A percentile compares a stretch with the other conserved stretches of the same genome.
These are phyloP conservation scores for Muscidifurax raptorellus DNA, from an alignment of 1,140 invertebrate species.

Conservation along the genomic window DNA sequence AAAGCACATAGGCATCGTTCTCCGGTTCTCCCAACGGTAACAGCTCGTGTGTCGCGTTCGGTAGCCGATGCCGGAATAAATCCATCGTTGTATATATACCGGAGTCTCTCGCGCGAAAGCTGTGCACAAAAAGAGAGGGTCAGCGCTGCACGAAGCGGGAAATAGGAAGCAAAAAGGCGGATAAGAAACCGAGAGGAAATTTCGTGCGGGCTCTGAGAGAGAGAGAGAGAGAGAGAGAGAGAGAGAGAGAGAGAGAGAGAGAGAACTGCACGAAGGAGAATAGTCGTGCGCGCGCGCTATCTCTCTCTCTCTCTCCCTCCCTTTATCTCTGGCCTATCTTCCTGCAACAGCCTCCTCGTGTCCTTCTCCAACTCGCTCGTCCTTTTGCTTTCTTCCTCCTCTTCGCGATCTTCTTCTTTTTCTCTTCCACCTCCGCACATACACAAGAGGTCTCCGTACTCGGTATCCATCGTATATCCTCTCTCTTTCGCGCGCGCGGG, in stretches of 20 bases:
- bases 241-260: constrained; percentile 11
- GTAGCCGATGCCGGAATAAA: background rate
- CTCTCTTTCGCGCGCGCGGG: constrained; percentile 45
- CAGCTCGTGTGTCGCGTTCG: background rate
- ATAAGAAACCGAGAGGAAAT: constrained; percentile 28
- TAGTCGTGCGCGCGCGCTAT: constrained; percentile 27
- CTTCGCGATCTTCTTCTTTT: constrained; percentile 40
- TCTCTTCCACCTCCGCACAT: constrained; percentile 20
- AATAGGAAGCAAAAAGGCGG: background rate
- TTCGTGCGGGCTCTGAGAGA: constrained; percentile 24
- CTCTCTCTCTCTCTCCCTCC: constrained; percentile 7
- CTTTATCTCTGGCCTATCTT: constrained; percentile 41
- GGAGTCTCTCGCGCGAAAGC: background rate
- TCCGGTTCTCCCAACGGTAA: background rate
- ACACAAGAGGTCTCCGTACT: constrained; percentile 22
- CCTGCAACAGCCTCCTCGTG: constrained; percentile 30
- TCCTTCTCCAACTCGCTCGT: constrained; percentile 16
- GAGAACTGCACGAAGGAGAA: background rate
- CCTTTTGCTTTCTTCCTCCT: background rate
- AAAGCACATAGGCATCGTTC: constrained; percentile 5
- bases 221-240: no score
- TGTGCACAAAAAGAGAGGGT: background rate
- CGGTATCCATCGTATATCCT: constrained; percentile 17
- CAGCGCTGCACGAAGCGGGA: no score
- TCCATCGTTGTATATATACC: background rate